These are phyloP conservation scores for Aspidiotus destructor DNA, from an alignment of 2,888 invertebrate genomes.

Conservation along the genomic window DNA sequence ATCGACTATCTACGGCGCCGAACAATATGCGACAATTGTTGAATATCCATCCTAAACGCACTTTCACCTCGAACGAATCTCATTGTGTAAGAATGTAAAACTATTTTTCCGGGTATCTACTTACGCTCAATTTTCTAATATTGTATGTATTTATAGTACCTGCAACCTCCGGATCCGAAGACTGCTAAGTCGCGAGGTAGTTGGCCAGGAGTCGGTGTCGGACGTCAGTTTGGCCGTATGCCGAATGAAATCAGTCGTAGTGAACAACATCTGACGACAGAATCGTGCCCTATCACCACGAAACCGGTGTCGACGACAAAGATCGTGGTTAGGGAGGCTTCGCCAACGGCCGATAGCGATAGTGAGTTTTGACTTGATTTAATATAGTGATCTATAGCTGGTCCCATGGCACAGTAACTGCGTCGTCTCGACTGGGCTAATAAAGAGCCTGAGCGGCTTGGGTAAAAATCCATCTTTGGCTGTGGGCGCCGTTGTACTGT, in stretches of 20 bases:
- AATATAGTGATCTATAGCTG: not conserved
- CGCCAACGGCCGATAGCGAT: not conserved
- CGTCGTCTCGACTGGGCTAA: no score
- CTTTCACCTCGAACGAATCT: constrained; percentile 36
- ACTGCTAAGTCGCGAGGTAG: constrained; percentile 68
- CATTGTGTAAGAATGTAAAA: constrained; percentile 39
- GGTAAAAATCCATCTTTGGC: no score
- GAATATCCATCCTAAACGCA: constrained; percentile 39
- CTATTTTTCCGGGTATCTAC: not conserved
- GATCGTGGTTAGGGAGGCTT: constrained; percentile 1
- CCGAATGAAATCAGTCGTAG: constrained; percentile 69
- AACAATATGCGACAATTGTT: constrained; percentile 42
- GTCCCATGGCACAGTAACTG: constrained; percentile 6
- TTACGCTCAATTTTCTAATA: not conserved
- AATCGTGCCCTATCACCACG: not conserved
- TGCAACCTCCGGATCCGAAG: constrained; percentile 56
- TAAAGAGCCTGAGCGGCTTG: no score
- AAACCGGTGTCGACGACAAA: not conserved
- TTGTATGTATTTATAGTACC: constrained; percentile 35
- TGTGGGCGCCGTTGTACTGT: no score
- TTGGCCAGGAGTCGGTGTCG: constrained; percentile 70
- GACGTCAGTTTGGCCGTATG: constrained; percentile 37
- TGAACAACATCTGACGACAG: constrained; percentile 55
- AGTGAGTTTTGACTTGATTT: not conserved
- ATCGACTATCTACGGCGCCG: constrained; percentile 48